phyloP scores from a whole-genome alignment of 2,113 vertebrate genomes.

The Tragelaphus scriptus region DNA sequence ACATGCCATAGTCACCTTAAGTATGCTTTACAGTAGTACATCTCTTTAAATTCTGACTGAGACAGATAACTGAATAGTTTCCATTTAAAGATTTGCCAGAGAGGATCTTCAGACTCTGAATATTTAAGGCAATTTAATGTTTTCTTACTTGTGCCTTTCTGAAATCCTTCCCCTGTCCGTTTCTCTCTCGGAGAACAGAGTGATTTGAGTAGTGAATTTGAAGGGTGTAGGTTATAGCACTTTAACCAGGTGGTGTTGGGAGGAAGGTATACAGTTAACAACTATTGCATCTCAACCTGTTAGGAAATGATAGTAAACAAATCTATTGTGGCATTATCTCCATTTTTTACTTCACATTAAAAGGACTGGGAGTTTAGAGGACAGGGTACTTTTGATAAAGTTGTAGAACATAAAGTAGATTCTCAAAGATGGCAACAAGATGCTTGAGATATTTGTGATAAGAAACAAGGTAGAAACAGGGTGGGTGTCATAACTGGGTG shows the following conservation, averaged over 20 bases:
- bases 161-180: background rate
- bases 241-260: background rate
- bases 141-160: background rate
- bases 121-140: slow-evolving; percentile 31
- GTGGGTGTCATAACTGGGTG: background rate
- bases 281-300: background rate
- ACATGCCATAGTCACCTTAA: background rate
- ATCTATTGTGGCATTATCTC: background rate
- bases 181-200: background rate
- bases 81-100: slow-evolving; percentile 11
- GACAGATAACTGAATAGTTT: background rate
- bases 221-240: background rate
- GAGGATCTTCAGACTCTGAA: background rate
- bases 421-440: background rate
- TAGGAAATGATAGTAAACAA: background rate
- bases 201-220: background rate
- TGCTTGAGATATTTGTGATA: background rate
- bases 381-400: slow-evolving; percentile 1
- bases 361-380: background rate
- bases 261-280: background rate
- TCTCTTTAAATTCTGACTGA: slow-evolving; percentile 7
- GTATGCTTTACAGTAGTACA: background rate
- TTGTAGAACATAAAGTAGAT: background rate
- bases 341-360: background rate
- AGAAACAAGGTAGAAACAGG: background rate